Conservation (phyloP, 1,140 invertebrate species). For the Limonius californicus region DNA sequence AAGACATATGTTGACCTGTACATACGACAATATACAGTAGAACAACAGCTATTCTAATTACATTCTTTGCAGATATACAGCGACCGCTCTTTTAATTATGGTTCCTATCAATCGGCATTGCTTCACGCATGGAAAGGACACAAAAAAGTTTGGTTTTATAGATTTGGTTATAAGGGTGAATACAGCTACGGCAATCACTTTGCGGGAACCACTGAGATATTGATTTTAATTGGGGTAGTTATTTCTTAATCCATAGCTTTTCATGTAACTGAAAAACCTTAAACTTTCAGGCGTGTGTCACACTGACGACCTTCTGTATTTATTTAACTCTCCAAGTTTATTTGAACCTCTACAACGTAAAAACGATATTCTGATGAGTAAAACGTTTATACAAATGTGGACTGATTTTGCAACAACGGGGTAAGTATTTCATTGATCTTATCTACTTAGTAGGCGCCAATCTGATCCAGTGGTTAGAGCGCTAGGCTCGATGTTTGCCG, state of each 20-base stretch:
- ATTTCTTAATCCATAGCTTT: background rate
- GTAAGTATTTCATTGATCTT: constrained; percentile 22
- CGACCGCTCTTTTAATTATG: constrained; percentile 31
- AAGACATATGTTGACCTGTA: no score
- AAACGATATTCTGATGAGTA: constrained; percentile 31
- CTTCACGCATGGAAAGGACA: constrained; percentile 27
- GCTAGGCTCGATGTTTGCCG: no score
- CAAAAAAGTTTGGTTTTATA: constrained; percentile 29
- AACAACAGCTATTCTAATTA: no score
- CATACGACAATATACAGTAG: no score
- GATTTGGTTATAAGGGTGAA: constrained; percentile 32
- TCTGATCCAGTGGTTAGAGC: no score
- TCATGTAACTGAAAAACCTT: no score
- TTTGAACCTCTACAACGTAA: constrained; percentile 19
- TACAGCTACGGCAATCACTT: constrained; percentile 26
- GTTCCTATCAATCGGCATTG: constrained; percentile 29
- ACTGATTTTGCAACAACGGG: constrained; percentile 34
- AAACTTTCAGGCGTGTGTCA: constrained; percentile 29
- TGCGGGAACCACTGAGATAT: constrained; percentile 24
- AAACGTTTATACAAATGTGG: constrained; percentile 29
- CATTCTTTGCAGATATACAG: constrained; percentile 32
- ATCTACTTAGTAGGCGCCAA: no score
- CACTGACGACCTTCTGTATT: constrained; percentile 38
- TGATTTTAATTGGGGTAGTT: constrained; percentile 28
- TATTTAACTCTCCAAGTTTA: constrained; percentile 30